Evolutionary conservation across 2,888 invertebrate genomes (phyloP), one percentile per base, ranked within the genome.

Genomic region (Tinea trinotella): DNA sequence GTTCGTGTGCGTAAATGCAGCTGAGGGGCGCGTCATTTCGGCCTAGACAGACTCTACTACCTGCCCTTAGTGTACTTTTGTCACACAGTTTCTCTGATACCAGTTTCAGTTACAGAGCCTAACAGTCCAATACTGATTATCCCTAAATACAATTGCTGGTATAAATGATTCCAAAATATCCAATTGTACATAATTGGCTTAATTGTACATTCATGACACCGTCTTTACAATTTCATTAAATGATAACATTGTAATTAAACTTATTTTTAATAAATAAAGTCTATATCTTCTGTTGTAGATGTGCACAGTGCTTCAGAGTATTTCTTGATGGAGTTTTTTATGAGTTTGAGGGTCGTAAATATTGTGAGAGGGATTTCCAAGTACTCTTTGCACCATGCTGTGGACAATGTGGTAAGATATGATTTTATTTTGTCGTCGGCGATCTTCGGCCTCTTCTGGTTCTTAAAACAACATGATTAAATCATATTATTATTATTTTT

Each of bases 361-460:
- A 99, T 76, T 99, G 99, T 70, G 98, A 99, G 81, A 95, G 97
- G 72, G 99, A 99, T 79, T 99, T 99, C 74, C 98, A 99, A 79
- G 98, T 98, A 17, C 86, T 98, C 5, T 98, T 97, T 86, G 95
- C 97, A 52, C 94, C 99, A 52, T 94, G 97, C 82, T 96, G 96
- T 77, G 92, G 94, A 79, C 90, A 91, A 88, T 93, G 92, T 63
- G 91, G 91, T 90, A 77, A 69, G 30, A 30, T 30, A 30, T 22
- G 7, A 5, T 22, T 22, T n/a, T n/a, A n/a, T n/a, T n/a, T n/a
- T n/a, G n/a, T n/a, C n/a, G n/a, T n/a, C n/a, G n/a, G n/a, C n/a
- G n/a, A n/a, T n/a, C n/a, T n/a, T n/a, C n/a, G n/a, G n/a, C n/a
- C n/a, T n/a, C n/a, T n/a, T n/a, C n/a, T n/a, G n/a, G 22, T 22